phyloP scores from a whole-genome alignment of 2,797 vertebrate genomes.

The Macropodus opercularis region DNA sequence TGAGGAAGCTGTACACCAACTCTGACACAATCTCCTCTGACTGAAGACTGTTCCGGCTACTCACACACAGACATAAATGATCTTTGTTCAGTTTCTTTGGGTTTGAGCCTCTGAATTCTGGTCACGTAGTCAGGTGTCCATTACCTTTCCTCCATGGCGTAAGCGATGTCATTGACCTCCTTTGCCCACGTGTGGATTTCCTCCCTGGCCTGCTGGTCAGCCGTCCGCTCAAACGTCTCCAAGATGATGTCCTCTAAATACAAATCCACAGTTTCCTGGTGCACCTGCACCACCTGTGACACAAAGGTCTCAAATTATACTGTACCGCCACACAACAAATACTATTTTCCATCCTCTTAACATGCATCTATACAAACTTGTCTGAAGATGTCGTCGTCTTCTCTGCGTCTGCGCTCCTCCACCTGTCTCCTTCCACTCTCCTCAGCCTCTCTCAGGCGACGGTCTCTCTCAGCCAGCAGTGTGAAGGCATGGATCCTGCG shows the following conservation, averaged over 20 bases:
- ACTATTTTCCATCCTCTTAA: not conserved
- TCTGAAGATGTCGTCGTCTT: conserved; percentile 92
- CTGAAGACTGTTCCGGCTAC: conserved; percentile 83
- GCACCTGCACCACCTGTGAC: conserved; percentile 88
- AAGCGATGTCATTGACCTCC: conserved; percentile 89
- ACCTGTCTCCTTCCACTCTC: conserved; percentile 91
- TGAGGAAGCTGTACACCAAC: conserved; percentile 91
- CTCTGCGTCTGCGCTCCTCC: conserved; percentile 84
- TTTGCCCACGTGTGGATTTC: conserved; percentile 86
- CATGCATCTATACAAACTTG: conserved; percentile 73
- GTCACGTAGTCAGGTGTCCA: not conserved
- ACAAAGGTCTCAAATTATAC: too few species aligned
- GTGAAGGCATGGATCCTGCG: conserved; percentile 88
- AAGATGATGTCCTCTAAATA: conserved; percentile 93
- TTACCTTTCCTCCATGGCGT: conserved; percentile 89
- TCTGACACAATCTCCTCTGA: conserved; percentile 94
- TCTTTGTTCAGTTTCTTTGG: not conserved
- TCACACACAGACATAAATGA: conserved; percentile 18
- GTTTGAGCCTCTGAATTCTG: conserved; percentile 1
- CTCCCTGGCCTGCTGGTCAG: conserved; percentile 88
- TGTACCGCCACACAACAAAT: too few species aligned
- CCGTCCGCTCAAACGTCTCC: conserved; percentile 78
- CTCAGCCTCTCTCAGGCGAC: conserved; percentile 87
- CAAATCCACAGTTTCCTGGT: conserved; percentile 89
- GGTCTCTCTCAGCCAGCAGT: conserved; percentile 89